These are phyloP conservation scores for Pentamera pediparva DNA, from an alignment of 53 echinoderm and acorn worm genomes.

Conservation along the genomic window DNA sequence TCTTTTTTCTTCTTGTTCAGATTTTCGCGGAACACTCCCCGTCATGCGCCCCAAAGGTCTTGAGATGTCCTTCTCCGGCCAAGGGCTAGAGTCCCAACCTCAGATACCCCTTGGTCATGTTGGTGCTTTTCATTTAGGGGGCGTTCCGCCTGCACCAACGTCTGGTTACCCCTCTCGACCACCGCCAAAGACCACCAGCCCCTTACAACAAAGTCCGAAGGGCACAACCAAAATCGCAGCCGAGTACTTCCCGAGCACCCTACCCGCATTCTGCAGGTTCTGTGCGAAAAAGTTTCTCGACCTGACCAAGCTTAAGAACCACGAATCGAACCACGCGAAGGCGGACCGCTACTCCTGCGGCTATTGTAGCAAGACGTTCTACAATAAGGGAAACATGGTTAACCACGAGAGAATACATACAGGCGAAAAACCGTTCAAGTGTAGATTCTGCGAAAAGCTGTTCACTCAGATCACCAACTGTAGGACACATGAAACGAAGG, in stretches of 20 bases:
- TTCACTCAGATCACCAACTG: slow-evolving; percentile 12
- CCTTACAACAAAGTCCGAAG: no score
- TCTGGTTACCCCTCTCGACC: no score
- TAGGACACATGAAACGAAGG: background rate
- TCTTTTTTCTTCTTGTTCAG: no score
- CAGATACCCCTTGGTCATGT: no score
- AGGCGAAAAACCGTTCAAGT: slow-evolving; percentile 4
- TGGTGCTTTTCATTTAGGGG: no score
- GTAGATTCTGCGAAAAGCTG: background rate
- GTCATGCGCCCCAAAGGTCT: no score
- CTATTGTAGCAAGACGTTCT: background rate
- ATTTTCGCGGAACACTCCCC: no score
- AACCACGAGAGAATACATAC: slow-evolving; percentile 13
- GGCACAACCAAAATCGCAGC: no score
- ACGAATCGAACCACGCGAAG: slow-evolving; percentile 6
- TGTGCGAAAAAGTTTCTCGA: slow-evolving; percentile 17
- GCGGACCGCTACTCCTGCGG: background rate
- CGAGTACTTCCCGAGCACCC: background rate
- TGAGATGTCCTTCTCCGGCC: no score
- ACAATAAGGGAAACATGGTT: background rate
- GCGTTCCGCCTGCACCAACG: no score
- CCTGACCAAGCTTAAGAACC: background rate
- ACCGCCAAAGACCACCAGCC: no score
- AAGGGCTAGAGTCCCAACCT: no score
- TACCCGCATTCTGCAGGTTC: slow-evolving; percentile 3